Evolutionary conservation across 2,797 vertebrate species (phyloP).

Genomic region (Xiphophorus birchmanni): DNA sequence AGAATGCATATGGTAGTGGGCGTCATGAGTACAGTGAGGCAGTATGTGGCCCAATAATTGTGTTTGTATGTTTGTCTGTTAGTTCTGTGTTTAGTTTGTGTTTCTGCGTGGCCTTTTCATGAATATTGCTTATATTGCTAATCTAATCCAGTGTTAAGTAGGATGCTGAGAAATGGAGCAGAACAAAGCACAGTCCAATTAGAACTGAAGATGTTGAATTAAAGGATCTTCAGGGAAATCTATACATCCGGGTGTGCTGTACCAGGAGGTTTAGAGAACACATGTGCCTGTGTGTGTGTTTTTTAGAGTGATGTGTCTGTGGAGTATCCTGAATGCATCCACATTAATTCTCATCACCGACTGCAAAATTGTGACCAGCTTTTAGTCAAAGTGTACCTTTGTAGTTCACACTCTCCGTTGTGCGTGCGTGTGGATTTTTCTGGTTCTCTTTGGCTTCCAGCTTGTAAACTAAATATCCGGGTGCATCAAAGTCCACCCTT

Average conservation of each 20-base stretch:
- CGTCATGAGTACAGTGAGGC: not conserved
- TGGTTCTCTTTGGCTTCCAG: conserved; percentile 34
- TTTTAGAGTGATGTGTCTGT: conserved; percentile 9
- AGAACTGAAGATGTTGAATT: conserved; percentile 71
- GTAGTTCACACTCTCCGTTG: not conserved
- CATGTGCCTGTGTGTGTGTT: conserved; percentile 10
- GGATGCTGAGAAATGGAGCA: conserved; percentile 53
- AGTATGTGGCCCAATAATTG: not conserved
- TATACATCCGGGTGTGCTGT: conserved; percentile 43
- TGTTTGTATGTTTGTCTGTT: conserved; percentile 12
- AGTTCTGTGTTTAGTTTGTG: conserved; percentile 17
- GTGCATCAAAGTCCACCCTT: conserved; percentile 58
- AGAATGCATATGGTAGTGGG: conserved; percentile 19
- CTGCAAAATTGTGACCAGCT: conserved; percentile 36
- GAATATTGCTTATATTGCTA: conserved; percentile 46
- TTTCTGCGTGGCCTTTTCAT: conserved; percentile 42
- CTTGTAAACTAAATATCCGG: conserved; percentile 59
- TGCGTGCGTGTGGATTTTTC: conserved; percentile 15
- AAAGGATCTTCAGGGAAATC: conserved; percentile 70
- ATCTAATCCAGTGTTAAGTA: conserved; percentile 58
- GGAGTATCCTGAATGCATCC: conserved; percentile 30
- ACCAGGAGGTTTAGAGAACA: conserved; percentile 27
- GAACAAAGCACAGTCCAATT: conserved; percentile 71
- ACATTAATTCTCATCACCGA: conserved; percentile 24
- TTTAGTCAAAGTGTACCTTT: conserved; percentile 35